These are phyloP conservation scores for Elymnias hypermnestra DNA, from an alignment of 1,140 invertebrate genomes.

Conservation along the genomic window DNA sequence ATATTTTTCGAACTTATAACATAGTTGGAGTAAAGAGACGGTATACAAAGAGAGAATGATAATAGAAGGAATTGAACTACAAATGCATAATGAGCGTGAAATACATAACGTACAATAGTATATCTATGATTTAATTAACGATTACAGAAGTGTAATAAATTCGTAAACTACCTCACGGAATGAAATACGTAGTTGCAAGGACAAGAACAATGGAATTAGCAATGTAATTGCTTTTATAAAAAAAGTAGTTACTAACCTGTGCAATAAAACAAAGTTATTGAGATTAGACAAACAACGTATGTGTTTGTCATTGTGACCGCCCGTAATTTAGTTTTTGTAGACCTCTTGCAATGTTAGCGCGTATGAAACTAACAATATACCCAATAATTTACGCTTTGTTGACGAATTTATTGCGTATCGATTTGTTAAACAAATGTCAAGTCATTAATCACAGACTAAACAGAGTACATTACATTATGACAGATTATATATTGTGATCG, in stretches of 20 bases:
- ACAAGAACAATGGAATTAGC: constrained; percentile 4
- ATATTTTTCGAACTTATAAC: no score
- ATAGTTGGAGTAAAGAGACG: no score
- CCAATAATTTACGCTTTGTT: constrained; percentile 55
- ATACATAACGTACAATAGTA: no score
- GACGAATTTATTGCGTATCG: constrained; percentile 54
- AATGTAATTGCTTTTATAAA: constrained; percentile 6
- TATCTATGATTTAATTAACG: neutral
- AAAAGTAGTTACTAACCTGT: constrained; percentile 39
- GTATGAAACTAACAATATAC: constrained; percentile 45
- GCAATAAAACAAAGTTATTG: constrained; percentile 47
- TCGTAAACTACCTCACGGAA: constrained; percentile 1
- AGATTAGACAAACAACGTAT: constrained; percentile 53
- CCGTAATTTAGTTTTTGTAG: constrained; percentile 20
- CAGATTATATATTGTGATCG: no score
- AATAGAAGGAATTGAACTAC: no score
- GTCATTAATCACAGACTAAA: constrained; percentile 15
- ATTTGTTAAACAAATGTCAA: constrained; percentile 21
- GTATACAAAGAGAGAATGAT: no score
- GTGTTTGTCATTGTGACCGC: constrained; percentile 56
- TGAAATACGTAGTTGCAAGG: constrained; percentile 8
- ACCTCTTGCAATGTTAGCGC: constrained; percentile 27
- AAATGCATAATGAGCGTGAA: no score
- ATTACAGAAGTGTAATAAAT: neutral
- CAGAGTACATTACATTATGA: neutral